Evolutionary conservation across 2,797 vertebrate genomes (phyloP), one percentile per base, ranked within the genome.

Genomic region (Sylvilagus floridanus): DNA sequence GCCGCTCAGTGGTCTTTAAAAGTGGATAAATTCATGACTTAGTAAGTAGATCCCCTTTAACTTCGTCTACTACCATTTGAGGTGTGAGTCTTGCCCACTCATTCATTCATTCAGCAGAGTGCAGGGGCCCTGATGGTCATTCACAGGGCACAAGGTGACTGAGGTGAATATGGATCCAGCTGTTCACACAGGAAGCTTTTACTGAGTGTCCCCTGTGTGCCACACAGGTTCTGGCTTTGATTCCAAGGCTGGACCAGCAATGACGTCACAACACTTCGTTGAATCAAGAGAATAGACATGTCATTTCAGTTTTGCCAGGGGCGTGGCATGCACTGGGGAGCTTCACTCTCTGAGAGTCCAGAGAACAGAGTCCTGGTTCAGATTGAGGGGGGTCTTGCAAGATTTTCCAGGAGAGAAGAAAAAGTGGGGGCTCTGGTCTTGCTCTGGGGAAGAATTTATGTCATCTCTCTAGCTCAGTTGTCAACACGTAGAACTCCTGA

Each of bases 261-360:
- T 47, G 42, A 47, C 8, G 0, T 57, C 83, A 63, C 0, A 21
- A n/a, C 2, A 54, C 13, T 19, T 30, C 3, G 17, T 30, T 47
- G 54, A 66, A 22, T 54, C 47, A 1, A 50, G 57, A 52, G 11
- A 13, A 37, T 1, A 3, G 28, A 2, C 6, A 19, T 47, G 69
- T 21, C 14, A 22, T 37, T 76, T 57, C 68, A 21, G 1, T 35
- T 62, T 42, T 35, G 60, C 57, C 7, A 0, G 0, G 22, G n/a
- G 7, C 30, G 2, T 1, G 4, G 4, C 21, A 7, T 0, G 5
- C 1, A 1, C 21, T 7, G 9, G 24, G 72, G 32, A 32, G 5
- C 6, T 10, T 3, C 11, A 4, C 4, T 50, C 47, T 9, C 24
- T 1, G n/a, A 57, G n/a, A 57, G 7, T 0, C 1, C 30, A 71